A percentile compares a stretch with the other conserved stretches of the same genome.
These are phyloP conservation scores for Stictocephala bisonia DNA, from an alignment of 2,888 invertebrate genomes.

Conservation along the genomic window DNA sequence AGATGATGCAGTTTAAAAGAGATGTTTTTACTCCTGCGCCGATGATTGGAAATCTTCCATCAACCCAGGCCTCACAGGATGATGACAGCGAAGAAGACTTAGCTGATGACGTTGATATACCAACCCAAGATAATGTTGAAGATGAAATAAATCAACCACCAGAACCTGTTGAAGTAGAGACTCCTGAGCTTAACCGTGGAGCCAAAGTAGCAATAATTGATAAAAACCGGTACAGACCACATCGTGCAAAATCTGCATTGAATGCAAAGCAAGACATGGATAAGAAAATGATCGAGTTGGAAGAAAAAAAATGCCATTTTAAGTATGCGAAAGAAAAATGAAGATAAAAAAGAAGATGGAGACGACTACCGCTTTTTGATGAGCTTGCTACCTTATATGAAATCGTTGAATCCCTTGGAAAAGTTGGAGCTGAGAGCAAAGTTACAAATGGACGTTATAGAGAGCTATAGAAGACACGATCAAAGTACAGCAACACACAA, in stretches of 20 bases:
- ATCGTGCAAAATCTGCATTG: slow-evolving; percentile 1
- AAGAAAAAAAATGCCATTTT: slow-evolving; percentile 15
- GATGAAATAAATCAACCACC: no score
- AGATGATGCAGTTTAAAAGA: not conserved
- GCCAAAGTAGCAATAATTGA: not conserved
- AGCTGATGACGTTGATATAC: not conserved
- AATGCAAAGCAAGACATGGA: not conserved
- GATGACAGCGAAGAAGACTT: not conserved
- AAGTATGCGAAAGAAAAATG: slow-evolving; percentile 4
- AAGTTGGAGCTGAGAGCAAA: slow-evolving; percentile 3
- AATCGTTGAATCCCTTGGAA: not conserved
- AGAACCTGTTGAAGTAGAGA: not conserved
- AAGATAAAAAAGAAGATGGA: not conserved
- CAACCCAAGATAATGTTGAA: not conserved
- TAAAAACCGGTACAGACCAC: not conserved
- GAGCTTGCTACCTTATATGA: slow-evolving; percentile 23
- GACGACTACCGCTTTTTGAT: slow-evolving; percentile 12
- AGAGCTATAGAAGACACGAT: not conserved
- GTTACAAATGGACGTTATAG: not conserved
- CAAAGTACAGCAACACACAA: not conserved
- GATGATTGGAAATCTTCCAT: slow-evolving; percentile 1
- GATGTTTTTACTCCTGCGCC: not conserved
- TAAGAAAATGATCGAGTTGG: not conserved
- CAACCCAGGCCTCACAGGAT: not conserved
- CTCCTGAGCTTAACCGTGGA: not conserved